Base-by-base conservation (phyloP, 2,113 vertebrate species). In the Cebidichthys violaceus region DNA sequence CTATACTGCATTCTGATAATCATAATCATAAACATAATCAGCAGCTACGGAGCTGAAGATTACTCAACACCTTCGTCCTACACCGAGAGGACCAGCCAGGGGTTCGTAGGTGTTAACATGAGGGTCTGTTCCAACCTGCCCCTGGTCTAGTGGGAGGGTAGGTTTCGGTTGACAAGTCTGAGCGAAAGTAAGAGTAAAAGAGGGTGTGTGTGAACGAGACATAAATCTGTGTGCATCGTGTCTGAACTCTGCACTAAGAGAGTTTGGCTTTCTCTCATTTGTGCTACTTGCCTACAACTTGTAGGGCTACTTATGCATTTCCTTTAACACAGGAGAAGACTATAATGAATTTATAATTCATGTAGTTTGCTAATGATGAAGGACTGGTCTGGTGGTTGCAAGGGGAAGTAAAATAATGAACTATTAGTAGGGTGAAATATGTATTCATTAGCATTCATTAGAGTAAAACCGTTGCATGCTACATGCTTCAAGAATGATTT, bases 101-200 rank as follows among this genome's bases (percentile, higher is more conserved):
- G 77, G 70, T 8, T 83, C 84, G 83, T 33, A 29, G 29, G 66
- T 82, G 66, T 75, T 83, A 86, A 76, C 4, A 5, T 76, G 72
- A 82, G 81, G 78, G 85, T 89, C 78, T 94, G 93, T 93, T 87
- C 70, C 64, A 91, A 92, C 93, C 82, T 94, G 93, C 86, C 79
- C 18, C 1, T 41, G 55, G 72, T 86, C 69, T 75, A 39, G 55
- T 89, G 83, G 89, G 90, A 85, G 84, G 83, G 66, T 2, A 74
- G 83, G 93, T 94, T 94, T 93, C 90, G 89, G 83, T 80, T 85
- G 74, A 92, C 92, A 94, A 89, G 91, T 90, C 91, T 89, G 82
- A 92, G 88, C 92, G 50, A 81, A 90, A 89, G 77, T 81, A 24
- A 24, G 29, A 61, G 35, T 27, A 64, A 70, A 79, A 61, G 20